Conservation (phyloP, 2,113 vertebrate genomes). For the Dasypus novemcinctus region DNA sequence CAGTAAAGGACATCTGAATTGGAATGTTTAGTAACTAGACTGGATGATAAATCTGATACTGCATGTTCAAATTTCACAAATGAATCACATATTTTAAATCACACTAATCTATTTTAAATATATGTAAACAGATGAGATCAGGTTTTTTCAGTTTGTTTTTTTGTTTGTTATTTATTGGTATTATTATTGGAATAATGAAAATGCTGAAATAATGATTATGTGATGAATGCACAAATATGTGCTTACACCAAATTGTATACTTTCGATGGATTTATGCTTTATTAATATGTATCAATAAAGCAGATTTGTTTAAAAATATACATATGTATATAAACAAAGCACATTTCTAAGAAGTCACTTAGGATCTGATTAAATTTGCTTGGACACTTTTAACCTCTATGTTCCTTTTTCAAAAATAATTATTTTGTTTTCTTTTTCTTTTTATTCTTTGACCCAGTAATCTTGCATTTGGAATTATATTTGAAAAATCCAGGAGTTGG, state of each 20-base stretch:
- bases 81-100: not conserved
- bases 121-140: not conserved
- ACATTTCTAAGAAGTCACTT: not conserved
- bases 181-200: too few species aligned
- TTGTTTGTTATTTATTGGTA: too few species aligned
- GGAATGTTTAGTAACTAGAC: not conserved
- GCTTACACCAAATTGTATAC: too few species aligned
- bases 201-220: too few species aligned
- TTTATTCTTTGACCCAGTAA: not conserved
- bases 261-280: too few species aligned
- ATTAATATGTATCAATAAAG: too few species aligned
- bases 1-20: constrained; percentile 70
- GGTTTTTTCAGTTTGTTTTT: too few species aligned
- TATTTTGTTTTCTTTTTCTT: not conserved
- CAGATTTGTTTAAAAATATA: too few species aligned
- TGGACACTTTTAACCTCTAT: not conserved
- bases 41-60: not conserved
- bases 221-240: too few species aligned
- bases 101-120: not conserved
- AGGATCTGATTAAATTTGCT: not conserved
- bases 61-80: not conserved
- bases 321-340: too few species aligned
- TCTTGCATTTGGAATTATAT: not conserved
- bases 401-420: too few species aligned
- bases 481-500: not conserved